Evolutionary conservation across 2,888 invertebrate species (phyloP).

Genomic region (Seira ritae): DNA sequence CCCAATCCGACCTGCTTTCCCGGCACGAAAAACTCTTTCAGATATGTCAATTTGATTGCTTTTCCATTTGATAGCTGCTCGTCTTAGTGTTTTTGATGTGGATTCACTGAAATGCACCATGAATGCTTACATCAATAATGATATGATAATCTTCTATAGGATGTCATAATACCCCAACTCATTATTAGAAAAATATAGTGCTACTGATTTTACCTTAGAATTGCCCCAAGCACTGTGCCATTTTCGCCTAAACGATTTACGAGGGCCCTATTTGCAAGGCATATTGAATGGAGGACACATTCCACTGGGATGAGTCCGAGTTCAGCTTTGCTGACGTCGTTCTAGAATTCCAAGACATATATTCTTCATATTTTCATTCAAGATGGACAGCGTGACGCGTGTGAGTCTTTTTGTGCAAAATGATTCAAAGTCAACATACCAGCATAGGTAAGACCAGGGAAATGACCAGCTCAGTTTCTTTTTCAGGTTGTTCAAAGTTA

Average conservation of each 20-base stretch:
- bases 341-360: no score
- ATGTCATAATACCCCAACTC: conserved; percentile 6
- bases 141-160: not conserved
- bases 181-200: not conserved
- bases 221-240: no score
- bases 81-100: conserved; percentile 15
- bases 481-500: conserved; percentile 13
- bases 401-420: no score
- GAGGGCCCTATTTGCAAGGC: no score
- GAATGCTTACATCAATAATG: no score
- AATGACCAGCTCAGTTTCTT: not conserved
- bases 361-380: no score
- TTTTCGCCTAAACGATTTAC: no score
- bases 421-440: no score
- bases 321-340: no score
- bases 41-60: conserved; percentile 20
- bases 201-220: conserved; percentile 41
- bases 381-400: no score
- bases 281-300: no score
- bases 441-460: conserved; percentile 39
- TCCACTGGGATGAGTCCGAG: no score
- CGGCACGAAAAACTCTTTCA: conserved; percentile 28
- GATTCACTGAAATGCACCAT: conserved; percentile 31
- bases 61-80: conserved; percentile 24
- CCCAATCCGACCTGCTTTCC: conserved; percentile 38